These are phyloP conservation scores for Sebastes minor DNA, from an alignment of 2,797 vertebrate genomes.

Conservation along the genomic window DNA sequence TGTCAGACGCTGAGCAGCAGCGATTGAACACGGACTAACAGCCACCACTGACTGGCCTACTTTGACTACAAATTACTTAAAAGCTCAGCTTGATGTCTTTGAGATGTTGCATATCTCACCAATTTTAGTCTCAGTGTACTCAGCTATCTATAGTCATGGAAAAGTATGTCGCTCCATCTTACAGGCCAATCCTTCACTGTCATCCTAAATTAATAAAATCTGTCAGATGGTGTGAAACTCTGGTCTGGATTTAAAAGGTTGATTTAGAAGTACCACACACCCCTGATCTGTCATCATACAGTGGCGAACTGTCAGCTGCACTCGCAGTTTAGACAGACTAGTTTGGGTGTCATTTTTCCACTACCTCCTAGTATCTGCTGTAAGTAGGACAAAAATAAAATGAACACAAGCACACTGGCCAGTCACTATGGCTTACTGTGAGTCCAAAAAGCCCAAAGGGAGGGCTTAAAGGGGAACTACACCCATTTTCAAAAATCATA, in stretches of 20 bases:
- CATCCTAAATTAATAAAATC: slow-evolving; percentile 33
- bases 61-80: slow-evolving; percentile 48
- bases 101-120: slow-evolving; percentile 33
- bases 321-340: slow-evolving; percentile 13
- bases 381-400: slow-evolving; percentile 18
- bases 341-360: neutral
- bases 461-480: neutral
- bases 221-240: slow-evolving; percentile 1
- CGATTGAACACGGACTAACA: slow-evolving; percentile 37
- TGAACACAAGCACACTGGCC: slow-evolving; percentile 7
- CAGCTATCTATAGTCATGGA: slow-evolving; percentile 46
- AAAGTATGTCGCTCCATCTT: slow-evolving; percentile 49
- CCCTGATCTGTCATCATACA: neutral
- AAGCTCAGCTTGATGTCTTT: slow-evolving; percentile 32
- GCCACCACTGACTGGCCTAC: slow-evolving; percentile 41
- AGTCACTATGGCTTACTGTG: neutral
- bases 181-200: slow-evolving; percentile 35
- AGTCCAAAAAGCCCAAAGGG: slow-evolving; percentile 9
- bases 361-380: neutral
- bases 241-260: slow-evolving; percentile 8
- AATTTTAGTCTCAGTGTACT: slow-evolving; percentile 28
- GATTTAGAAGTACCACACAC: slow-evolving; percentile 1
- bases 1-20: slow-evolving; percentile 57
- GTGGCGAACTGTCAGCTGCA: neutral
- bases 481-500: too few species aligned